Evolutionary conservation across 2,113 vertebrate genomes (phyloP).

Genomic region (Bos indicus): DNA sequence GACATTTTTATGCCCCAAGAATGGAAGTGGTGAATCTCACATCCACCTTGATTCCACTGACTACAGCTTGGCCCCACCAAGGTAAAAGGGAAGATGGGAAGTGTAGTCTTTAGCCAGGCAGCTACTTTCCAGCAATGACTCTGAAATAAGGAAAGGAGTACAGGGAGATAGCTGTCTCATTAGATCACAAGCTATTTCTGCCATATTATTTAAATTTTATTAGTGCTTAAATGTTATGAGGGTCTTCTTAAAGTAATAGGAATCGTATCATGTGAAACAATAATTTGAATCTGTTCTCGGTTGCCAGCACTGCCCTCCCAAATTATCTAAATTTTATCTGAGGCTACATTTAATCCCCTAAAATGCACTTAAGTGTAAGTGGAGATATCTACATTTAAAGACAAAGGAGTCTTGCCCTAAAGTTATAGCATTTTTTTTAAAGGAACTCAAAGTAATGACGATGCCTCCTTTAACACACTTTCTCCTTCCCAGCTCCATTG

Average conservation of each 20-base stretch:
- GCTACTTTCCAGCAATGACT: not conserved
- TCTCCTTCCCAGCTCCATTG: not conserved
- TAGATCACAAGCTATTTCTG: not conserved
- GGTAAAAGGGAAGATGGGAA: not conserved
- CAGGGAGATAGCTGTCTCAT: not conserved
- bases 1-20: not conserved
- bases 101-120: not conserved
- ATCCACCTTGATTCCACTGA: not conserved
- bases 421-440: not conserved
- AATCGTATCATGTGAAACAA: not conserved
- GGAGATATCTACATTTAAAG: not conserved
- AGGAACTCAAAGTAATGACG: not conserved
- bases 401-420: not conserved
- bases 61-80: not conserved
- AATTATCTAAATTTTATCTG: not conserved
- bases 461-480: not conserved
- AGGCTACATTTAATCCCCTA: slow-evolving; percentile 34
- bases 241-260: not conserved
- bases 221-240: slow-evolving; percentile 21
- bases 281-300: not conserved
- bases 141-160: not conserved
- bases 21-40: not conserved
- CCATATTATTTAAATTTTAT: not conserved
- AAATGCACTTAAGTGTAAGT: not conserved
- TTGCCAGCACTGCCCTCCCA: not conserved